Percentiles rank a stretch among this genome's conserved stretches.
These are phyloP conservation scores for Campylorhamphus procurvoides DNA, from an alignment of 2,113 vertebrate species.

Conservation along the genomic window DNA sequence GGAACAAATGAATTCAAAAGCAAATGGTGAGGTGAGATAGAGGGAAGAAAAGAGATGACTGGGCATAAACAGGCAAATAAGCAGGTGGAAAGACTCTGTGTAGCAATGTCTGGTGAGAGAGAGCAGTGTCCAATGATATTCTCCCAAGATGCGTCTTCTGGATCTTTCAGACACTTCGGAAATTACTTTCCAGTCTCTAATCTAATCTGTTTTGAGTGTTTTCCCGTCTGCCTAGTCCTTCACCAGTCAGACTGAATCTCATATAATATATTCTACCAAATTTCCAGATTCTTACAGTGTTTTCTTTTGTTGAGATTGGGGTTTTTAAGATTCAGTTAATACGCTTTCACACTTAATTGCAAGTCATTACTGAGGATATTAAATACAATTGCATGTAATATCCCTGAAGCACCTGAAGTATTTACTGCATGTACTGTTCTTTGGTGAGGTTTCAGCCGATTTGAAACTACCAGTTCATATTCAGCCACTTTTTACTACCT, in stretches of 20 bases:
- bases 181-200: not conserved
- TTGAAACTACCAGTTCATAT: not conserved
- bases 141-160: not conserved
- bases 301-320: not conserved
- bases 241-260: not conserved
- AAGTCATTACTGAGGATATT: not conserved
- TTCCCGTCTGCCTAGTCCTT: not conserved
- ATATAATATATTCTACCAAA: not conserved
- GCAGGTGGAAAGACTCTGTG: not conserved
- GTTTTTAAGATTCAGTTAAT: not conserved
- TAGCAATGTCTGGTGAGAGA: not conserved
- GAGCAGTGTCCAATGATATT: not conserved
- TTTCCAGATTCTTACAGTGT: not conserved
- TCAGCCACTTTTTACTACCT: not conserved
- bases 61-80: not conserved
- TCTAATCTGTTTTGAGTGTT: not conserved
- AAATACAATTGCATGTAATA: not conserved
- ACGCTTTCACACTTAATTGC: not conserved
- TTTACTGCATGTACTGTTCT: not conserved
- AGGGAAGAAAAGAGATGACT: not conserved
- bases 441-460: not conserved
- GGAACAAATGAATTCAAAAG: not conserved
- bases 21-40: not conserved
- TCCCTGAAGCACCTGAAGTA: not conserved
- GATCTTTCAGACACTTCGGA: not conserved